A percentile compares a stretch with the other conserved stretches of the same genome.
Evolutionary conservation across 2,888 invertebrate species (phyloP).

Genomic region (Punctoribates punctum): DNA sequence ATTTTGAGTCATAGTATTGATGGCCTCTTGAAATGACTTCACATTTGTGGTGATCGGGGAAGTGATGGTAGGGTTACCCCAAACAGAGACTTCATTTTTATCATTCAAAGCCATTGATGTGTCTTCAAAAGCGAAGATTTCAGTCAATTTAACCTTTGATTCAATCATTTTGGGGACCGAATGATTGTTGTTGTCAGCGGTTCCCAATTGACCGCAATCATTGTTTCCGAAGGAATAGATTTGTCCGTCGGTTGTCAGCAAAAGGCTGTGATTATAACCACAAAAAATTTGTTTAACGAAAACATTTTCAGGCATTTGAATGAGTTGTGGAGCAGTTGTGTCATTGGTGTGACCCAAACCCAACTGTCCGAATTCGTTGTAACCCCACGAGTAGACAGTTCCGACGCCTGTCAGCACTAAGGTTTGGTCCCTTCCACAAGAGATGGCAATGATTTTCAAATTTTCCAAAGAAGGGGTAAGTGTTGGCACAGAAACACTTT

Average conservation of each 20-base stretch:
- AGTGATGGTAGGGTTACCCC: too few relatives aligned
- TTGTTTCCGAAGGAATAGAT: slow-evolving; percentile 23
- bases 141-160: too few relatives aligned
- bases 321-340: background rate
- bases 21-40: too few relatives aligned
- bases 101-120: too few relatives aligned
- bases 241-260: background rate
- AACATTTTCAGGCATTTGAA: background rate
- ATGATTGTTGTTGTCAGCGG: too few relatives aligned
- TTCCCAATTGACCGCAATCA: background rate
- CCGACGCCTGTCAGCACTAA: slow-evolving; percentile 53
- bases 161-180: too few relatives aligned
- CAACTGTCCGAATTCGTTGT: slow-evolving; percentile 64
- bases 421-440: slow-evolving; percentile 50
- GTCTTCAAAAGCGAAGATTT: too few relatives aligned
- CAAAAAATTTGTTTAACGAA: background rate
- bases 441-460: background rate
- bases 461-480: too few relatives aligned
- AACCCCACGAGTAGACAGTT: slow-evolving; percentile 67
- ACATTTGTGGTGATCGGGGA: too few relatives aligned
- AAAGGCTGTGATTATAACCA: background rate
- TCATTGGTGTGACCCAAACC: slow-evolving; percentile 53
- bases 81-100: too few relatives aligned
- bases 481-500: background rate
- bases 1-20: too few relatives aligned